phyloP scores from a whole-genome alignment of 2,113 vertebrate genomes.

The Phalacrocorax brasilianus region DNA sequence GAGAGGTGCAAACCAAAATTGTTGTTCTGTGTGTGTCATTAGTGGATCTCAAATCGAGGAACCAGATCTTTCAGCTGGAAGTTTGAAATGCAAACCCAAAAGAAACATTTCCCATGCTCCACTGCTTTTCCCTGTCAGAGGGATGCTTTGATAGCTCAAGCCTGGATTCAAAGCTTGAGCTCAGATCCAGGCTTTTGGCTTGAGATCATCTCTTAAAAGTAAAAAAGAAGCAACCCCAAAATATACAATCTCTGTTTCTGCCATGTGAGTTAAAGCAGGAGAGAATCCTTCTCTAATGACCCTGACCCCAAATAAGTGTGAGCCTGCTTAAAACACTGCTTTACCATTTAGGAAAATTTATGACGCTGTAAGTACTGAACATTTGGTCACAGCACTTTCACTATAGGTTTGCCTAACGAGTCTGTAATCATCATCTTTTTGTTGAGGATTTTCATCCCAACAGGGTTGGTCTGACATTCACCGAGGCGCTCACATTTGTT shows the following conservation, averaged over 20 bases:
- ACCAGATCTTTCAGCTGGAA: neutral
- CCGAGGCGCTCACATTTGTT: neutral
- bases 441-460: neutral
- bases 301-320: neutral
- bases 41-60: neutral
- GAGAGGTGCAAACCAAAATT: neutral
- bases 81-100: neutral
- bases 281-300: neutral
- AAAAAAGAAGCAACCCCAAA: neutral
- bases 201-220: neutral
- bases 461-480: constrained; percentile 3
- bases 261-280: neutral
- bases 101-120: neutral
- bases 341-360: constrained; percentile 62
- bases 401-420: constrained; percentile 45
- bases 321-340: constrained; percentile 28
- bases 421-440: constrained; percentile 43
- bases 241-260: neutral
- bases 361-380: constrained; percentile 26
- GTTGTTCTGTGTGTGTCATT: neutral
- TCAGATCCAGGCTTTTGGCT: neutral
- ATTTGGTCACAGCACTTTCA: constrained; percentile 52
- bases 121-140: neutral
- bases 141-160: neutral
- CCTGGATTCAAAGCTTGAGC: neutral